These are phyloP conservation scores for Heliconius himera DNA, from an alignment of 1,140 invertebrate genomes.

Conservation along the genomic window DNA sequence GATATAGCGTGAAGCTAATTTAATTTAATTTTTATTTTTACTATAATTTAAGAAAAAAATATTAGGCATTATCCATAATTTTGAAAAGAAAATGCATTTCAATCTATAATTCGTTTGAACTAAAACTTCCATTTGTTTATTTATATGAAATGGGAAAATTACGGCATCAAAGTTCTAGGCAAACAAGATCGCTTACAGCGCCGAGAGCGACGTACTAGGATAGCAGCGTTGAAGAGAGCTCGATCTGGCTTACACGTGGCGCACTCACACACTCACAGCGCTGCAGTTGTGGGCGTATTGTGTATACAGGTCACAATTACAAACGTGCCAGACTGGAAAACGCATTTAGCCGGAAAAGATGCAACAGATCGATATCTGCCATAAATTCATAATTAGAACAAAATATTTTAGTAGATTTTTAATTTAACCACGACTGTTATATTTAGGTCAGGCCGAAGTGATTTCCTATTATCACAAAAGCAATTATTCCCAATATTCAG, in stretches of 20 bases:
- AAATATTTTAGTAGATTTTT: background rate
- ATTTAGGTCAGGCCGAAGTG: background rate
- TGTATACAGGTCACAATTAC: conserved; percentile 58
- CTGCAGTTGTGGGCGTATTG: conserved; percentile 35
- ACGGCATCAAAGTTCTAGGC: conserved; percentile 65
- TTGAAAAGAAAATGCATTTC: background rate
- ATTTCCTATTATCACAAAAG: background rate
- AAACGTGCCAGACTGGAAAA: conserved; percentile 73
- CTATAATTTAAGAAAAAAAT: no score
- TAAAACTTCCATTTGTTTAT: background rate
- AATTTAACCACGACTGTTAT: background rate
- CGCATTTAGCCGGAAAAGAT: conserved; percentile 76
- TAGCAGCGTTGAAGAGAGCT: conserved; percentile 53
- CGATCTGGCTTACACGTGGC: conserved; percentile 70
- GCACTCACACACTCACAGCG: conserved; percentile 59
- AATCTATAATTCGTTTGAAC: background rate
- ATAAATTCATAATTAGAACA: conserved; percentile 24
- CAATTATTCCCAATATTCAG: background rate
- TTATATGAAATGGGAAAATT: conserved; percentile 9
- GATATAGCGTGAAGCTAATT: no score
- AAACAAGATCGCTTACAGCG: conserved; percentile 79
- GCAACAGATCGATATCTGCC: conserved; percentile 63
- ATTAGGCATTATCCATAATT: no score
- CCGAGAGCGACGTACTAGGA: conserved; percentile 67
- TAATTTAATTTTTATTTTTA: no score